phyloP scores from a whole-genome alignment of 2,113 vertebrate species.

The Numida meleagris region DNA sequence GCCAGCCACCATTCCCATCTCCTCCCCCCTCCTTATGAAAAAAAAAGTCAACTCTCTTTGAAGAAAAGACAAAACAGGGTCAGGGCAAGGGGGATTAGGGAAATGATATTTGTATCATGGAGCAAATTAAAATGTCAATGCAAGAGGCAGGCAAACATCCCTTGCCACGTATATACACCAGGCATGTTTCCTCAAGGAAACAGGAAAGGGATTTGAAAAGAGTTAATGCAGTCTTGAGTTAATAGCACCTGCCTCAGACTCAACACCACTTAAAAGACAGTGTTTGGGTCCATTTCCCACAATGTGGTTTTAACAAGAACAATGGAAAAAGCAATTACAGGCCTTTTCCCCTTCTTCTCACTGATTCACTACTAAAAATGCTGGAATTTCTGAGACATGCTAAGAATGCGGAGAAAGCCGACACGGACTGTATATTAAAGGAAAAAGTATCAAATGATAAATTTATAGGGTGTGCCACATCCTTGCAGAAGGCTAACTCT shows the following conservation, averaged over 20 bases:
- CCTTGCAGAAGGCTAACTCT: background rate
- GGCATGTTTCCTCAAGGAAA: slow-evolving; percentile 69
- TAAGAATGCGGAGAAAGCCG: slow-evolving; percentile 59
- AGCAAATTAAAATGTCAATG: slow-evolving; percentile 79
- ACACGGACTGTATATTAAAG: background rate
- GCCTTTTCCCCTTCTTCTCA: slow-evolving; percentile 55
- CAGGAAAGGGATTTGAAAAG: slow-evolving; percentile 70
- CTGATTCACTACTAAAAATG: slow-evolving; percentile 49
- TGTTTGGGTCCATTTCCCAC: slow-evolving; percentile 71
- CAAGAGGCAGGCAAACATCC: slow-evolving; percentile 70
- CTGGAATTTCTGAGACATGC: slow-evolving; percentile 61
- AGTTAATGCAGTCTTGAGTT: slow-evolving; percentile 68
- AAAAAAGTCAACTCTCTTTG: slow-evolving; percentile 84
- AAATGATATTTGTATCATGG: slow-evolving; percentile 84
- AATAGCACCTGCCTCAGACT: slow-evolving; percentile 73
- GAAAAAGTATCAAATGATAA: slow-evolving; percentile 31
- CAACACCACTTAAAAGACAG: slow-evolving; percentile 74
- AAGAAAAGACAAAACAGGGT: slow-evolving; percentile 82
- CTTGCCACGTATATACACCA: slow-evolving; percentile 66
- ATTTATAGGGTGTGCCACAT: background rate
- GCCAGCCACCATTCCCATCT: slow-evolving; percentile 66
- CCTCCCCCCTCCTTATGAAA: slow-evolving; percentile 59
- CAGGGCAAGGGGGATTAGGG: slow-evolving; percentile 81
- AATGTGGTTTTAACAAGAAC: slow-evolving; percentile 67
- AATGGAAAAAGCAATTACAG: slow-evolving; percentile 69